Evolutionary conservation across 1,140 invertebrate genomes (phyloP).

Genomic region (Medauroidea extradentata): DNA sequence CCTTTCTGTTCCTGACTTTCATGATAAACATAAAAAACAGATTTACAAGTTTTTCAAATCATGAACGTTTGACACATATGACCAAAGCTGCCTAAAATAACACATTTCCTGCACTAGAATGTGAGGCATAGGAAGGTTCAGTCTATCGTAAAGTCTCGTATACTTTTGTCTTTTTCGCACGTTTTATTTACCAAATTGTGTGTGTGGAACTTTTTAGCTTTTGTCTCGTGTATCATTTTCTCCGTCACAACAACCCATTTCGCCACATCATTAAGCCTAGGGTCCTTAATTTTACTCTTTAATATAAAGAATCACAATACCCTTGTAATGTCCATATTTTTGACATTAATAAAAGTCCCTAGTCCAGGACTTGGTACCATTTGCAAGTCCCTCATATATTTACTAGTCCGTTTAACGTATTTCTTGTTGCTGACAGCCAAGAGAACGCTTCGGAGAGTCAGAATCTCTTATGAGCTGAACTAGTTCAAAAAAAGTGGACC

Average conservation of each 20-base stretch:
- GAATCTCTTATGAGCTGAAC: too few species aligned
- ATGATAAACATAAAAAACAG: constrained; percentile 7
- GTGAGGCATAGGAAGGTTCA: constrained; percentile 30
- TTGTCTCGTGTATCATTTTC: constrained; percentile 11
- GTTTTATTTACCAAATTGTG: background rate
- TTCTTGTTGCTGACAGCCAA: too few species aligned
- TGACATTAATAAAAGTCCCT: too few species aligned
- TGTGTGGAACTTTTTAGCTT: constrained; percentile 10
- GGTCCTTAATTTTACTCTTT: constrained; percentile 17
- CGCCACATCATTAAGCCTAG: constrained; percentile 9
- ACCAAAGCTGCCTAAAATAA: constrained; percentile 13
- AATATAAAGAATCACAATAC: too few species aligned
- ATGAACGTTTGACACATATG: constrained; percentile 10
- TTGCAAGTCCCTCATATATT: too few species aligned
- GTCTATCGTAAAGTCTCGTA: constrained; percentile 29
- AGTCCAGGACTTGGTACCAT: too few species aligned
- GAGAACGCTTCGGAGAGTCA: too few species aligned
- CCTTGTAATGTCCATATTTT: too few species aligned
- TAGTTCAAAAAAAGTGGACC: too few species aligned
- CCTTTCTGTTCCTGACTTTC: constrained; percentile 10
- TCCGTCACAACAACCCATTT: constrained; percentile 13
- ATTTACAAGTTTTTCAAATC: constrained; percentile 6
- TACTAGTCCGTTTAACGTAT: too few species aligned
- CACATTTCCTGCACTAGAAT: constrained; percentile 17
- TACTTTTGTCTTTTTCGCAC: background rate